A percentile compares a stretch with the other conserved stretches of the same genome.
These are phyloP conservation scores for Dicranocentrus wangi DNA, from an alignment of 2,888 invertebrate species.

Conservation along the genomic window DNA sequence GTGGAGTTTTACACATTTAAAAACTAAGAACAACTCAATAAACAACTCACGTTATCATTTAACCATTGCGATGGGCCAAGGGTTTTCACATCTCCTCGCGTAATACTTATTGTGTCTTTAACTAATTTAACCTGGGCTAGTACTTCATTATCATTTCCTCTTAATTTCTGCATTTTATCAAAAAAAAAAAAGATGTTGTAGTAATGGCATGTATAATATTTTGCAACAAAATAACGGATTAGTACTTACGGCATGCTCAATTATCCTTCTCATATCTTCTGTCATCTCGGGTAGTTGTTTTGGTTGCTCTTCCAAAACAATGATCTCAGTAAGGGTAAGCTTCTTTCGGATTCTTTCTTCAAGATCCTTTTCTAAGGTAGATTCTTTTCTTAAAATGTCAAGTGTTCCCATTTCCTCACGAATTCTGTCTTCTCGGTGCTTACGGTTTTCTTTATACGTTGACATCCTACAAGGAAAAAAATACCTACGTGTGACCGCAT, in stretches of 20 bases:
- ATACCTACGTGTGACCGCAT: not conserved
- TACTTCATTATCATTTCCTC: constrained; percentile 80
- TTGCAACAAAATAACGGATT: too few relatives aligned
- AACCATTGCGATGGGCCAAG: constrained; percentile 91
- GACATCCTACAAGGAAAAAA: constrained; percentile 30
- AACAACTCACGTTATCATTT: constrained; percentile 84
- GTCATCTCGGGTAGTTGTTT: constrained; percentile 80
- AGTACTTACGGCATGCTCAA: constrained; percentile 66
- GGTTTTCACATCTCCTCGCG: constrained; percentile 87
- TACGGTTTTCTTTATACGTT: constrained; percentile 36
- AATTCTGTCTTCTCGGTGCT: constrained; percentile 45
- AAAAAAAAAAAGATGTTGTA: constrained; percentile 25
- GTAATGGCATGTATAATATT: not conserved
- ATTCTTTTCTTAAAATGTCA: constrained; percentile 62
- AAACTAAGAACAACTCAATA: not conserved
- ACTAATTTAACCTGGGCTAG: constrained; percentile 77
- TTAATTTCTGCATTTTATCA: constrained; percentile 68
- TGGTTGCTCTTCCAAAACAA: constrained; percentile 76
- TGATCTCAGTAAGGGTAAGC: constrained; percentile 75
- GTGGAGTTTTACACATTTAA: not conserved
- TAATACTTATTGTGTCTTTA: constrained; percentile 78
- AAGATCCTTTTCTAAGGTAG: constrained; percentile 73
- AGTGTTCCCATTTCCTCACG: constrained; percentile 49
- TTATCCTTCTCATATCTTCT: constrained; percentile 79
- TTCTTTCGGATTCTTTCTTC: constrained; percentile 75